These are phyloP conservation scores for Archivesica marissinica DNA, from an alignment of 1,140 invertebrate species.

Conservation along the genomic window DNA sequence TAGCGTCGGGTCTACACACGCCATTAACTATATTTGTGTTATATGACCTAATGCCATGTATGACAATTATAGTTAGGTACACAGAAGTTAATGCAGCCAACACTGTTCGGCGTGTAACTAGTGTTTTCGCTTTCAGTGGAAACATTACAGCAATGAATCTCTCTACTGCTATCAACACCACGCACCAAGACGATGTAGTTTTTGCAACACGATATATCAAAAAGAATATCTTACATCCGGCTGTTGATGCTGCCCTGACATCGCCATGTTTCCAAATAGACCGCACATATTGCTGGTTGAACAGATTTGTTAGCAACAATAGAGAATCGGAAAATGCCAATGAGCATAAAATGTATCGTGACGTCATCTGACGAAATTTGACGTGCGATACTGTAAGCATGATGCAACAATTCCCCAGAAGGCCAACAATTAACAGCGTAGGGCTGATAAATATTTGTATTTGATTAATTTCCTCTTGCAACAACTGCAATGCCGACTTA, in stretches of 20 bases:
- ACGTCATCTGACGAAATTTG: slow-evolving; percentile 18
- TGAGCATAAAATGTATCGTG: not conserved
- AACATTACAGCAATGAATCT: slow-evolving; percentile 71
- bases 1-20: no score
- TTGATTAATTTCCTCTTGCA: not conserved
- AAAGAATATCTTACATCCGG: slow-evolving; percentile 69
- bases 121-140: slow-evolving; percentile 64
- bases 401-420: not conserved
- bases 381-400: slow-evolving; percentile 1
- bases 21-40: slow-evolving; percentile 50
- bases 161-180: slow-evolving; percentile 70
- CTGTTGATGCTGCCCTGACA: slow-evolving; percentile 57
- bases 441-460: not conserved
- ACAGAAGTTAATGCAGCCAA: not conserved
- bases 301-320: slow-evolving; percentile 2
- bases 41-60: slow-evolving; percentile 62
- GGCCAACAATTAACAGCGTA: not conserved
- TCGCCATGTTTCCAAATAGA: slow-evolving; percentile 58
- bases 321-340: slow-evolving; percentile 20
- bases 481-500: not conserved
- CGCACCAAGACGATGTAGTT: slow-evolving; percentile 73
- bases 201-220: slow-evolving; percentile 66
- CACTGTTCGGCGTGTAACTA: slow-evolving; percentile 48
- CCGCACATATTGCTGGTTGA: slow-evolving; percentile 22
- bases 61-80: slow-evolving; percentile 30